phyloP scores from a whole-genome alignment of 2,797 vertebrate species.

The Simalia tracyae region DNA sequence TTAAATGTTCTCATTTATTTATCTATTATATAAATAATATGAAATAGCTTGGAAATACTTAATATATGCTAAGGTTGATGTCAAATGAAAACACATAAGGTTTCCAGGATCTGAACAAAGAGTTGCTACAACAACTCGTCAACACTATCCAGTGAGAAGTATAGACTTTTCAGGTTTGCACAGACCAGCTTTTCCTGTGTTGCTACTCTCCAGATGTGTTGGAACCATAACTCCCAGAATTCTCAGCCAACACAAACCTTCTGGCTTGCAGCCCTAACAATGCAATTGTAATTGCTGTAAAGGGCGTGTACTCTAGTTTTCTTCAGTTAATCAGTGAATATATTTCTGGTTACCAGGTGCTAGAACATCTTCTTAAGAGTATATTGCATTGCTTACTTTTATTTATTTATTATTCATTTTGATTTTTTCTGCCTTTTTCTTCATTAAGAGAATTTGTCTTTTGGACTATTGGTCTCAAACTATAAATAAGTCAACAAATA shows the following conservation, averaged over 20 bases:
- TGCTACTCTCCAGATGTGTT: background rate
- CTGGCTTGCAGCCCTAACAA: background rate
- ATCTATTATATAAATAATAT: background rate
- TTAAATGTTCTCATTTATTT: background rate
- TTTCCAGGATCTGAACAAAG: background rate
- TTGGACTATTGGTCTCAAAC: background rate
- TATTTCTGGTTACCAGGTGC: background rate
- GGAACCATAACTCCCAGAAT: background rate
- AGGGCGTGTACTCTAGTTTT: background rate
- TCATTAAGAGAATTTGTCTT: background rate
- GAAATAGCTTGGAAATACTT: background rate
- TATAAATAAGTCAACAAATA: background rate
- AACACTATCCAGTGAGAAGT: background rate
- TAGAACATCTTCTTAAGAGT: background rate
- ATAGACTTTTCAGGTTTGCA: background rate
- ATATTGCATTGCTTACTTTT: background rate
- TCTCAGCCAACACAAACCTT: too few species aligned
- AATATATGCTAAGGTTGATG: background rate
- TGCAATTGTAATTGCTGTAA: background rate
- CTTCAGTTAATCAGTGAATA: background rate
- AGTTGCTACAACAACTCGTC: background rate
- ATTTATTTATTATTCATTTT: background rate
- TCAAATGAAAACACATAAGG: background rate
- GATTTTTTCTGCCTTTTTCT: background rate
- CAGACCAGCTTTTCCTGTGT: background rate